Percentiles rank a stretch among this genome's conserved stretches.
Conservation (phyloP, 2,113 vertebrate species). For the Oryzias woworae region DNA sequence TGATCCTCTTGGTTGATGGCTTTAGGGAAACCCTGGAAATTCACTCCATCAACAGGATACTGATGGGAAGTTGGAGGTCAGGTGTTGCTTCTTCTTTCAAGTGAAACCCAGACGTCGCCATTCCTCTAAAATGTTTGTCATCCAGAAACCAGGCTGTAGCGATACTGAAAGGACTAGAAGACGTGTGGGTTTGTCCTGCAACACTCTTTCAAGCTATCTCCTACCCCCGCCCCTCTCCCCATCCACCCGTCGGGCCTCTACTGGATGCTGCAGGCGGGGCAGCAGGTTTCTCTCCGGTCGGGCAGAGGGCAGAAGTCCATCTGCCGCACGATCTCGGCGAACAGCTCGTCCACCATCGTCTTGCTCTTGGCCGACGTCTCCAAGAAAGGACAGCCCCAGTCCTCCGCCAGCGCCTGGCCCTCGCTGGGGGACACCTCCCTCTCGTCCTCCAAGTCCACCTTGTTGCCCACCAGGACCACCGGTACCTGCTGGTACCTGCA, state of each 20-base stretch:
- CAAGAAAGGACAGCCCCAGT: conserved; percentile 98
- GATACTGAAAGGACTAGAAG: conserved; percentile 29
- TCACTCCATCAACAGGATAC: conserved; percentile 18
- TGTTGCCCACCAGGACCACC: conserved; percentile 95
- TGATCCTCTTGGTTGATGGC: conserved; percentile 47
- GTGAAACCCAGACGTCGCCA: conserved; percentile 19
- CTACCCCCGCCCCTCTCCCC: conserved; percentile 16
- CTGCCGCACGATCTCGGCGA: conserved; percentile 94
- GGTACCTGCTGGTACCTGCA: conserved; percentile 94
- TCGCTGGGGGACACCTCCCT: conserved; percentile 89
- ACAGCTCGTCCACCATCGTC: conserved; percentile 97
- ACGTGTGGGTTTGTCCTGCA: conserved; percentile 18
- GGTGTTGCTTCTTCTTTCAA: conserved; percentile 26
- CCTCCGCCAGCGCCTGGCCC: conserved; percentile 91
- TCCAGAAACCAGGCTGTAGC: background rate
- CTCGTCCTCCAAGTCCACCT: conserved; percentile 95
- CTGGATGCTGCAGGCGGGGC: conserved; percentile 92
- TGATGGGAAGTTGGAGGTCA: conserved; percentile 39
- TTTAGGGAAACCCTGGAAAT: conserved; percentile 49
- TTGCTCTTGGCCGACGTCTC: conserved; percentile 98
- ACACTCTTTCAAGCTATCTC: conserved; percentile 21
- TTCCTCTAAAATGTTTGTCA: conserved; percentile 30
- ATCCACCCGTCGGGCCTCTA: conserved; percentile 69
- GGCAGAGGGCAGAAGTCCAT: conserved; percentile 98
- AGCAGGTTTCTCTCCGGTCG: conserved; percentile 91